Conservation (phyloP, 2,888 invertebrate species). For the Cephus nigrinus region DNA sequence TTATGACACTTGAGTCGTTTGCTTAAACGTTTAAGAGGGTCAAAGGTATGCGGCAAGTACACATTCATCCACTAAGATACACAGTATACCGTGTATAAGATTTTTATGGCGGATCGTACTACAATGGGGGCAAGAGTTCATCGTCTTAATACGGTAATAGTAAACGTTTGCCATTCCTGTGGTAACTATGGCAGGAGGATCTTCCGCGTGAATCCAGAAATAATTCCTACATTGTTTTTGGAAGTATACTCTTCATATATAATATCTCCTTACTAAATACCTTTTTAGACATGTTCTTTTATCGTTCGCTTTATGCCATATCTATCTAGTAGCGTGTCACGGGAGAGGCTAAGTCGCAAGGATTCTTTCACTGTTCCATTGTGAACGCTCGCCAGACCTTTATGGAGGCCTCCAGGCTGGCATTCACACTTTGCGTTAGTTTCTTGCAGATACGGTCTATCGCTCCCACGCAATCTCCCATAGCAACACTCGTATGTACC, state of each 20-base stretch:
- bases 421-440: not conserved
- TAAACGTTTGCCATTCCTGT: not conserved
- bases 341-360: conserved; percentile 10
- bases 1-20: conserved; percentile 58
- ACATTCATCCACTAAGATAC: not conserved
- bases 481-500: not conserved
- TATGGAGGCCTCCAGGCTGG: not conserved
- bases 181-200: not conserved
- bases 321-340: not conserved
- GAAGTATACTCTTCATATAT: not conserved
- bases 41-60: conserved; percentile 38
- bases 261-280: not conserved
- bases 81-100: not conserved
- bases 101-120: not conserved
- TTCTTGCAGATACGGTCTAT: not conserved
- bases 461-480: conserved; percentile 8
- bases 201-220: not conserved
- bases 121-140: not conserved
- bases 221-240: not conserved
- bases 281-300: not conserved
- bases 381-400: conserved; percentile 6
- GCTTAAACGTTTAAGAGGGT: conserved; percentile 56
- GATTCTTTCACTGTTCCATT: conserved; percentile 9
- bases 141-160: not conserved
- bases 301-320: not conserved